These are phyloP conservation scores for Acronicta aceris DNA, from an alignment of 2,888 invertebrate species.

Conservation along the genomic window DNA sequence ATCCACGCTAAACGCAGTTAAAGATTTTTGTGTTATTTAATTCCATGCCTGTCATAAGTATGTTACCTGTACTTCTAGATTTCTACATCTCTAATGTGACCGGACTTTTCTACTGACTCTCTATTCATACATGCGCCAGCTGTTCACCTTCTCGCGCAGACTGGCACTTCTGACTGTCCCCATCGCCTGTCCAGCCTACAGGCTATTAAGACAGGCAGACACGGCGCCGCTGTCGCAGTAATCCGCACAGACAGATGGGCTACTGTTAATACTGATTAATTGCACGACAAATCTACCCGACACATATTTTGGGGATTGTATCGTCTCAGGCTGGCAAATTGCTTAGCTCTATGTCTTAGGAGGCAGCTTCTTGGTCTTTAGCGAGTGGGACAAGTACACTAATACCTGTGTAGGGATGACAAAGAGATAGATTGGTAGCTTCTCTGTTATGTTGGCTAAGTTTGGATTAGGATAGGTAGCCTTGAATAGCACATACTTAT, in stretches of 20 bases:
- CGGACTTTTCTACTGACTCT: too few relatives aligned
- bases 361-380: constrained; percentile 18
- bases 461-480: background rate
- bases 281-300: constrained; percentile 56
- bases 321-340: constrained; percentile 53
- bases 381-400: constrained; percentile 6
- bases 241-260: constrained; percentile 61
- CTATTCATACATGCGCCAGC: too few relatives aligned
- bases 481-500: background rate
- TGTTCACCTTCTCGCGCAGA: background rate
- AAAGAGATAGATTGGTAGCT: background rate
- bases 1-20: too few relatives aligned
- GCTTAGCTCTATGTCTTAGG: constrained; percentile 32
- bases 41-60: too few relatives aligned
- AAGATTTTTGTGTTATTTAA: too few relatives aligned
- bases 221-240: constrained; percentile 53
- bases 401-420: constrained; percentile 7
- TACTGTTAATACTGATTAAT: constrained; percentile 63
- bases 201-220: constrained; percentile 49
- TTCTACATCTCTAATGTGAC: too few relatives aligned
- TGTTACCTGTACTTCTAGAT: too few relatives aligned
- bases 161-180: constrained; percentile 14
- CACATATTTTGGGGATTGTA: constrained; percentile 63
- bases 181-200: constrained; percentile 22
- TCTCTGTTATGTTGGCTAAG: background rate